Conservation (phyloP, 2,797 vertebrate genomes). For the Kryptopterus vitreolus region DNA sequence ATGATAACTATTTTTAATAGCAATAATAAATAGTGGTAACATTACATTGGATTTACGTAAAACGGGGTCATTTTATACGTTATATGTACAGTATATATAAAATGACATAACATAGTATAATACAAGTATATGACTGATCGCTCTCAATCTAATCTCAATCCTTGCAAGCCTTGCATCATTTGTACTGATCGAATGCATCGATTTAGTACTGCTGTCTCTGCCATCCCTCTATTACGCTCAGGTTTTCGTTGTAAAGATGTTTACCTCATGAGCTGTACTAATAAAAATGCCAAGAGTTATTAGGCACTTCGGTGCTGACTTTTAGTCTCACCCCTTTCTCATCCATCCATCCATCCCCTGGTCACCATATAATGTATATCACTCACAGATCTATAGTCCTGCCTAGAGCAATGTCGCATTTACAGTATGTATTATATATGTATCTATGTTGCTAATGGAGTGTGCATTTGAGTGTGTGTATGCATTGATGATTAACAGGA, state of each 20-base stretch:
- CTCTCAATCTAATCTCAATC: not conserved
- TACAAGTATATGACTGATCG: not conserved
- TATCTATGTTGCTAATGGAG: slow-evolving; percentile 47
- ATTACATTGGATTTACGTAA: not conserved
- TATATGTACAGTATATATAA: too few relatives aligned
- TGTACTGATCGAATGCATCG: not conserved
- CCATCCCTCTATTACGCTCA: not conserved
- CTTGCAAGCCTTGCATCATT: not conserved
- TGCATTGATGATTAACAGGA: slow-evolving; percentile 62
- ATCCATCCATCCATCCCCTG: not conserved
- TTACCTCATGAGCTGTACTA: not conserved
- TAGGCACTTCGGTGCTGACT: not conserved
- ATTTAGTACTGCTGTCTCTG: slow-evolving; percentile 11
- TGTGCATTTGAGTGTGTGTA: slow-evolving; percentile 32
- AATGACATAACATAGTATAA: not conserved
- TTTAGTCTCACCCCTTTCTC: slow-evolving; percentile 1
- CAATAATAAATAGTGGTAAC: not conserved
- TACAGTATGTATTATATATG: slow-evolving; percentile 47
- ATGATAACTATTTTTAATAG: not conserved
- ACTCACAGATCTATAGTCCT: slow-evolving; percentile 28
- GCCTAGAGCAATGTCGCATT: slow-evolving; percentile 23
- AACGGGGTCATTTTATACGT: not conserved
- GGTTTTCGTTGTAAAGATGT: not conserved
- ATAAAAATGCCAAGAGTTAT: slow-evolving; percentile 4
- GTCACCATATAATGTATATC: not conserved